Conservation (phyloP, 2,113 vertebrate species). For the Paracanthobrama guichenoti region DNA sequence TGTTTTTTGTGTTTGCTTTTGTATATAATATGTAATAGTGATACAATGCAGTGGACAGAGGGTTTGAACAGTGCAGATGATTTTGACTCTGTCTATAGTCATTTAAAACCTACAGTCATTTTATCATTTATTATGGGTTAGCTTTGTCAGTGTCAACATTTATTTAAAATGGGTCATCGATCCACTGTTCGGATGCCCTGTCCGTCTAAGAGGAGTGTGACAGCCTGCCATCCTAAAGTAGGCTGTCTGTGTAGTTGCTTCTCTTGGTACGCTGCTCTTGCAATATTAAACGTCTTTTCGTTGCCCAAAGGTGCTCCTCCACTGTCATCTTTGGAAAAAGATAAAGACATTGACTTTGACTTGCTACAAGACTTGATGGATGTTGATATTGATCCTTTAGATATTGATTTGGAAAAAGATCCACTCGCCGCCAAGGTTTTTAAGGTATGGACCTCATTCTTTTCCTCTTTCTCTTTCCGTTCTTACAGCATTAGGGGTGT, state of each 20-base stretch:
- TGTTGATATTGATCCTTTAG: slow-evolving; percentile 99
- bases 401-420: slow-evolving; percentile 99
- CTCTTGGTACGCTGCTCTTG: slow-evolving; percentile 66
- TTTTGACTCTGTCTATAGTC: background rate
- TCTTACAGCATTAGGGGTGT: background rate
- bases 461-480: background rate
- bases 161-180: background rate
- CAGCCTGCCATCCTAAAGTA: slow-evolving; percentile 53
- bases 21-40: background rate
- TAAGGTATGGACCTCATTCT: slow-evolving; percentile 82
- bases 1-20: slow-evolving; percentile 15
- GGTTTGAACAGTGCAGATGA: slow-evolving; percentile 43
- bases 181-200: slow-evolving; percentile 44
- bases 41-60: slow-evolving; percentile 34
- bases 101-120: background rate
- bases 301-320: slow-evolving; percentile 92
- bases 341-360: slow-evolving; percentile 99
- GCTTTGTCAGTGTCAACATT: background rate
- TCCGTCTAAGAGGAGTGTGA: slow-evolving; percentile 9
- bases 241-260: slow-evolving; percentile 62
- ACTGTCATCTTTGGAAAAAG: slow-evolving; percentile 98
- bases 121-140: background rate
- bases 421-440: slow-evolving; percentile 99
- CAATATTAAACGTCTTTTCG: slow-evolving; percentile 77
- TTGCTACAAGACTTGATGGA: slow-evolving; percentile 99